These are phyloP conservation scores for Neosilurus hyrtlii DNA, from an alignment of 2,797 vertebrate genomes.

Conservation along the genomic window DNA sequence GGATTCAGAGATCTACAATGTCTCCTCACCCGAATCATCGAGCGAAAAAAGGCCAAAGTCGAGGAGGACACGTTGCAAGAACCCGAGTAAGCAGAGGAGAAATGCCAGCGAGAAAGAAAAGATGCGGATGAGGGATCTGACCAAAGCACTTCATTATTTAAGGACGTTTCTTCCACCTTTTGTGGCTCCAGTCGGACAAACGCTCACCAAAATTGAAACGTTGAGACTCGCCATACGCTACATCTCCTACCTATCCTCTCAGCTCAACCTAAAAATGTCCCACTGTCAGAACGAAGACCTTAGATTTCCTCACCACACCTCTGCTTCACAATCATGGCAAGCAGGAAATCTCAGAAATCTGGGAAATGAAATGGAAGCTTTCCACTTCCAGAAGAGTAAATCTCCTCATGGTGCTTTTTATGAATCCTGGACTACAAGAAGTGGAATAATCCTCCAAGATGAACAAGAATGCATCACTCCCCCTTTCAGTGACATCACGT, in stretches of 20 bases:
- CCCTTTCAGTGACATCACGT: neutral
- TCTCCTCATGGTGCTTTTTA: neutral
- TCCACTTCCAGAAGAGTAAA: neutral
- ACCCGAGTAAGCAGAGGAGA: conserved; percentile 63
- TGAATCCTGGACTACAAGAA: neutral
- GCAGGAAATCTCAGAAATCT: neutral
- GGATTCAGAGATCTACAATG: conserved; percentile 49
- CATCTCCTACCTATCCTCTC: conserved; percentile 74
- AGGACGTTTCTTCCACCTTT: conserved; percentile 72
- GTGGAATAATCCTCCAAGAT: conserved; percentile 10
- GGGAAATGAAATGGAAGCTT: neutral
- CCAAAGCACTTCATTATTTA: conserved; percentile 72
- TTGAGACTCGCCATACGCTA: conserved; percentile 75
- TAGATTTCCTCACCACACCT: neutral
- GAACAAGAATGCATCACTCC: conserved; percentile 12
- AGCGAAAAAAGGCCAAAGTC: neutral
- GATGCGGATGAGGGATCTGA: conserved; percentile 73
- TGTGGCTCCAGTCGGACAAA: conserved; percentile 66
- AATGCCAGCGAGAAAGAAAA: conserved; percentile 80
- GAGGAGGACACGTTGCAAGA: conserved; percentile 45
- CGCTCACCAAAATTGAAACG: conserved; percentile 76
- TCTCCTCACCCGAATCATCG: conserved; percentile 60
- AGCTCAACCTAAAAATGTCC: conserved; percentile 65
- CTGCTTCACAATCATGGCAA: neutral
- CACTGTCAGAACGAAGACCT: conserved; percentile 42